These are phyloP conservation scores for Kryptolebias marmoratus DNA, from an alignment of 2,113 vertebrate species.

Conservation along the genomic window DNA sequence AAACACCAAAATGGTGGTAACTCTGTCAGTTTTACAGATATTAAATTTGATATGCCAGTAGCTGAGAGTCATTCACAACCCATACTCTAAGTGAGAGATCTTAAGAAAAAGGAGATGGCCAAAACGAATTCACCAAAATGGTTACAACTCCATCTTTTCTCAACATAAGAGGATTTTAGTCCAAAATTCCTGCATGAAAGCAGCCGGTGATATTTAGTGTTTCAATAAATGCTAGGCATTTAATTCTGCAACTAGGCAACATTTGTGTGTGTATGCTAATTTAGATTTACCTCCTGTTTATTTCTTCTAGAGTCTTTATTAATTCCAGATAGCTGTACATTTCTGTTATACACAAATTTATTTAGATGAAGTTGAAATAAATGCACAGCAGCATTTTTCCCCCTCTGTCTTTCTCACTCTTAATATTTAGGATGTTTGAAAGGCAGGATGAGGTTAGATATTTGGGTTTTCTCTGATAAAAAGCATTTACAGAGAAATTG, in stretches of 20 bases:
- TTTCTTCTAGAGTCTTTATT: slow-evolving; percentile 11
- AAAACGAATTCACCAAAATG: no score
- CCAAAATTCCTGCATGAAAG: no score
- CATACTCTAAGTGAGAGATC: no score
- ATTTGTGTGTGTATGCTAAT: not conserved
- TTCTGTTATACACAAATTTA: slow-evolving; percentile 50
- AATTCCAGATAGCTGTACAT: slow-evolving; percentile 8
- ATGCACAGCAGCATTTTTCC: not conserved
- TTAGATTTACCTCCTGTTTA: not conserved
- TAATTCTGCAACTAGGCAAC: slow-evolving; percentile 2
- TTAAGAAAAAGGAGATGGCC: no score
- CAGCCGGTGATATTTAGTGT: no score
- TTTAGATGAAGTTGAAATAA: not conserved
- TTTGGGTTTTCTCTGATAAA: slow-evolving; percentile 64
- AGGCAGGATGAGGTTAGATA: slow-evolving; percentile 41
- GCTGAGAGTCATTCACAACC: no score
- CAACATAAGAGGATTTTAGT: no score
- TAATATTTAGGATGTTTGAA: slow-evolving; percentile 33
- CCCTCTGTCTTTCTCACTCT: not conserved
- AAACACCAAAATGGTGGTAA: no score
- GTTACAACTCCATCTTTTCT: no score
- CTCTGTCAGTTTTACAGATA: no score
- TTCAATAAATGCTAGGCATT: no score
- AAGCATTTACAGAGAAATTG: slow-evolving; percentile 66
- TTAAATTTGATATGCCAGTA: no score